A percentile compares a stretch with the other conserved stretches of the same genome.
Evolutionary conservation across 2,113 vertebrate species (phyloP).

Genomic region (Saimiri boliviensis): DNA sequence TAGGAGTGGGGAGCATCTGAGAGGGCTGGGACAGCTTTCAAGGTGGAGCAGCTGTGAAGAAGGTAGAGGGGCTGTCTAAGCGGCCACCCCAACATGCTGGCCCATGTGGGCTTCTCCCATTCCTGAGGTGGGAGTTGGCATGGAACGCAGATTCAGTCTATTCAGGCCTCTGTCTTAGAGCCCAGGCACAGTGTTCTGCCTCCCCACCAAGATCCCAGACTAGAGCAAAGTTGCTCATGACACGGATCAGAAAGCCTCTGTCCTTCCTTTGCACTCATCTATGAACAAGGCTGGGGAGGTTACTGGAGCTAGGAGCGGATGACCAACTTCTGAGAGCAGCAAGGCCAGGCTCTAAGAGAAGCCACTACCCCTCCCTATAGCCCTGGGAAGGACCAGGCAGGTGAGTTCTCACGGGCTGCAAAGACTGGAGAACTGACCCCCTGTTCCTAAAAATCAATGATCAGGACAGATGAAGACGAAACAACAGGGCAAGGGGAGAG

Average conservation of each 20-base stretch:
- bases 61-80: neutral
- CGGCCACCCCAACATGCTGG: neutral
- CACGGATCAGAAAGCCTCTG: neutral
- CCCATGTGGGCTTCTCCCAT: neutral
- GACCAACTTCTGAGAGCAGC: neutral
- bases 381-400: neutral
- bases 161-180: neutral
- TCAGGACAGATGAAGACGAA: neutral
- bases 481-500: too few species aligned
- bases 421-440: neutral
- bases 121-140: neutral
- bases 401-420: neutral
- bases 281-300: neutral
- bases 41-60: neutral
- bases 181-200: neutral
- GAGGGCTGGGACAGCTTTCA: neutral
- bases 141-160: neutral
- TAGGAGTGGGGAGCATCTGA: neutral
- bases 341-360: neutral
- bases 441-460: neutral
- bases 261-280: neutral
- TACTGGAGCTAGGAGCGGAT: neutral
- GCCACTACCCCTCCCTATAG: neutral
- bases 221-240: neutral
- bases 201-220: neutral